phyloP scores from a whole-genome alignment of 1,140 invertebrate species.

The Gryon sp. region DNA sequence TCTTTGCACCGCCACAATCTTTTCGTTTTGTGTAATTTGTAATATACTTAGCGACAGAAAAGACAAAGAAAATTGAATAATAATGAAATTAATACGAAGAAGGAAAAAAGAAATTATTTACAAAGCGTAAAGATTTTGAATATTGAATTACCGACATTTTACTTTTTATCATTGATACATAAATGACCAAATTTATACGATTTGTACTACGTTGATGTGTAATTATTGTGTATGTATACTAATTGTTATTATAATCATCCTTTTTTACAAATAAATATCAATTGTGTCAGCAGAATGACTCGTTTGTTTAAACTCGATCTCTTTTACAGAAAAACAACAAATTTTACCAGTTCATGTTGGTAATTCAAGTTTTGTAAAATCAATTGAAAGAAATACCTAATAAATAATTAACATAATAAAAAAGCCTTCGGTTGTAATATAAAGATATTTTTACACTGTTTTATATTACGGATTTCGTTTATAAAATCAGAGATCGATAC shows the following conservation, averaged over 20 bases:
- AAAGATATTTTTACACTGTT: slow-evolving; percentile 56
- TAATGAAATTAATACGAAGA: too few relatives aligned
- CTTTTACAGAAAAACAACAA: too few relatives aligned
- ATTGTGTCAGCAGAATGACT: background rate
- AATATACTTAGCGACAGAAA: slow-evolving; percentile 18
- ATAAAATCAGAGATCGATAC: slow-evolving; percentile 48
- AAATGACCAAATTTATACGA: background rate
- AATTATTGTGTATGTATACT: background rate
- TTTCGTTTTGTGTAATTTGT: slow-evolving; percentile 31
- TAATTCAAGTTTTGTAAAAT: slow-evolving; percentile 29
- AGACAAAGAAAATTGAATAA: background rate
- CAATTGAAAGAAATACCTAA: too few relatives aligned
- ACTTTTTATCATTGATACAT: background rate
- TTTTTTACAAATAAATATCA: slow-evolving; percentile 1
- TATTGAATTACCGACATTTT: slow-evolving; percentile 21
- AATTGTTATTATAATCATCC: too few relatives aligned
- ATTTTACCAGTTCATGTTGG: slow-evolving; percentile 8
- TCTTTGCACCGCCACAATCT: slow-evolving; percentile 21
- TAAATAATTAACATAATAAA: too few relatives aligned
- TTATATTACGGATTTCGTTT: slow-evolving; percentile 52
- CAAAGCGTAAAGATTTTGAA: background rate
- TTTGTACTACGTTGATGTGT: slow-evolving; percentile 1
- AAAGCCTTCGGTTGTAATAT: slow-evolving; percentile 42
- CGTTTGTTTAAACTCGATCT: too few relatives aligned
- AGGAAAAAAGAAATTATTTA: slow-evolving; percentile 18